Evolutionary conservation across 2,888 invertebrate species (phyloP).

Genomic region (Blera fallax): DNA sequence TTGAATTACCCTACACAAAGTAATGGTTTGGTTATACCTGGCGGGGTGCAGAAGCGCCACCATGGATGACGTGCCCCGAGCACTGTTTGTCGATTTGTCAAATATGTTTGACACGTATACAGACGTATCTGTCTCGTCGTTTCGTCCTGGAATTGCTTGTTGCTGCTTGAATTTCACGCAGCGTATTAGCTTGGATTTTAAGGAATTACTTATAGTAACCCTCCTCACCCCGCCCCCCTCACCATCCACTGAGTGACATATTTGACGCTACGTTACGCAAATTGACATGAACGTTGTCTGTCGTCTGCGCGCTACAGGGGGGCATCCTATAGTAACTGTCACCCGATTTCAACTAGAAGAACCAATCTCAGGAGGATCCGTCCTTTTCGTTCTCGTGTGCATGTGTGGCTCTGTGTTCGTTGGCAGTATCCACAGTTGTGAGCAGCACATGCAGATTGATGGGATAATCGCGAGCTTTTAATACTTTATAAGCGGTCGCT

Average conservation of each 20-base stretch:
- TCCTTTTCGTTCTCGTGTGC: not conserved
- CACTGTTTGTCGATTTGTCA: conserved; percentile 37
- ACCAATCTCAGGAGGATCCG: conserved; percentile 30
- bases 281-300: conserved; percentile 46
- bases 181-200: conserved; percentile 53
- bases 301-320: not conserved
- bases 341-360: conserved; percentile 33
- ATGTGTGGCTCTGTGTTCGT: not conserved
- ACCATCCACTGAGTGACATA: conserved; percentile 40
- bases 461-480: conserved; percentile 65
- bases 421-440: not conserved
- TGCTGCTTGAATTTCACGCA: conserved; percentile 43
- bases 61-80: not conserved
- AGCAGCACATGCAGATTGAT: conserved; percentile 41
- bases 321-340: not conserved
- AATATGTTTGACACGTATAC: conserved; percentile 30
- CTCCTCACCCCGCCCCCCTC: no score
- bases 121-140: conserved; percentile 11
- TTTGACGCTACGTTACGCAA: conserved; percentile 63
- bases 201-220: conserved; percentile 51
- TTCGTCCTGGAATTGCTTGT: conserved; percentile 42
- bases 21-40: conserved; percentile 33
- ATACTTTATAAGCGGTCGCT: conserved; percentile 59
- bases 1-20: conserved; percentile 38
- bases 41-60: not conserved